Base-by-base conservation (phyloP, 2,888 invertebrate genomes). In the Sericinus montela region DNA sequence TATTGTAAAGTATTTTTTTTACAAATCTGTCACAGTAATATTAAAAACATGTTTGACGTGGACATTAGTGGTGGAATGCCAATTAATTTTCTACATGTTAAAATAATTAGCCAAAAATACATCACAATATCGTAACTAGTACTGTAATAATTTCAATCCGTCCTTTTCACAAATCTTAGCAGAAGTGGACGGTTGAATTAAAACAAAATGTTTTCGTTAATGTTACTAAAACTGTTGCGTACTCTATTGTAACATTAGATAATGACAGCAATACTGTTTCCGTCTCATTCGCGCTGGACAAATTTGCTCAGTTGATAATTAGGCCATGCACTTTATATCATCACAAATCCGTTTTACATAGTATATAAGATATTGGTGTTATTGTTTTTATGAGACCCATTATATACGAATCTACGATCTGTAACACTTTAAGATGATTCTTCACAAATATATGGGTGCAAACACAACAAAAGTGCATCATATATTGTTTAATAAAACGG, bases 101-200 rank as follows among this genome's bases (percentile, higher is more conserved):
- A n/a, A 10, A 29, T 15, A 25, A 28, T 25, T 6, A 8, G 8
- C 25, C 25, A 39, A 28, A n/a, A n/a, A n/a, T n/a, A n/a, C n/a
- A n/a, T 39, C 1, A 28, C 13, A 15, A 11, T 43, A 19, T 25
- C 15, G 19, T 30, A 19, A 19, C 19, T 19, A 19, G 5, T 19
- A 19, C 19, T 3, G 9, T 9, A 8, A 16, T 14, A 13, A 8
- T 55, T 51, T 55, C 57, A 54, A 53, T 58, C 38, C 42, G 51
- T 43, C 25, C 51, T 54, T 58, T 62, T 58, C 57, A 41, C 42
- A 45, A 13, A 1, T 38, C 39, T 23, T 15, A 25, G 9, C 39
- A 39, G 55, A 62, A 60, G 61, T 60, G 51, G 42, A 49, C 57
- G 51, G 53, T 55, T 61, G 57, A 56, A 16, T 11, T 23, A 3